phyloP scores from a whole-genome alignment of 2,888 invertebrate genomes.

The Neoscelio sp. region DNA sequence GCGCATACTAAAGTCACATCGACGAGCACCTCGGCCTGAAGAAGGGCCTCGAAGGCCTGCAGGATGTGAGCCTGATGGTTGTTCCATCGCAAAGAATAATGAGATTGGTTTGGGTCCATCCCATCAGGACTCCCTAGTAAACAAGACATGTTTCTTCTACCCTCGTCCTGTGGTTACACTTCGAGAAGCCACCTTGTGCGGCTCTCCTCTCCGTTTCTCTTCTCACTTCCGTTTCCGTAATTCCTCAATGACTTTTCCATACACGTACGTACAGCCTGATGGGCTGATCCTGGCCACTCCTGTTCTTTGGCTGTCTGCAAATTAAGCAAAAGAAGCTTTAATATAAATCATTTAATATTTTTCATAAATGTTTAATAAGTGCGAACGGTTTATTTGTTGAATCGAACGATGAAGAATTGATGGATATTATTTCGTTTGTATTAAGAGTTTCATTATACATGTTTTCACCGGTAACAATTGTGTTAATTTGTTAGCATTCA shows the following conservation, averaged over 20 bases:
- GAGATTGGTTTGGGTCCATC: constrained; percentile 86
- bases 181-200: constrained; percentile 79
- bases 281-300: constrained; percentile 1
- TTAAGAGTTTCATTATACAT: neutral
- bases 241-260: constrained; percentile 72
- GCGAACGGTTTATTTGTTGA: too few relatives aligned
- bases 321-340: constrained; percentile 15
- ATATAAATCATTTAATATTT: too few relatives aligned
- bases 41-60: constrained; percentile 93
- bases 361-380: too few relatives aligned
- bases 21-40: constrained; percentile 93
- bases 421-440: neutral
- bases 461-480: constrained; percentile 22
- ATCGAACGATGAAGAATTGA: too few relatives aligned
- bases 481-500: constrained; percentile 33
- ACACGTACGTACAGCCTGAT: constrained; percentile 65
- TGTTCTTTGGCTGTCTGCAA: constrained; percentile 34
- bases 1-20: constrained; percentile 96
- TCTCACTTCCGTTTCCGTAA: constrained; percentile 68
- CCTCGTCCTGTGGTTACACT: constrained; percentile 67
- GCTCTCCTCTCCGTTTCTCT: constrained; percentile 68
- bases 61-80: constrained; percentile 96
- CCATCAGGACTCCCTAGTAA: constrained; percentile 80
- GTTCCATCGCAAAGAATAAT: constrained; percentile 97
- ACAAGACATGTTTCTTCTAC: constrained; percentile 79